These are phyloP conservation scores for Lepidurus arcticus DNA, from an alignment of 1,140 invertebrate species.

Conservation along the genomic window DNA sequence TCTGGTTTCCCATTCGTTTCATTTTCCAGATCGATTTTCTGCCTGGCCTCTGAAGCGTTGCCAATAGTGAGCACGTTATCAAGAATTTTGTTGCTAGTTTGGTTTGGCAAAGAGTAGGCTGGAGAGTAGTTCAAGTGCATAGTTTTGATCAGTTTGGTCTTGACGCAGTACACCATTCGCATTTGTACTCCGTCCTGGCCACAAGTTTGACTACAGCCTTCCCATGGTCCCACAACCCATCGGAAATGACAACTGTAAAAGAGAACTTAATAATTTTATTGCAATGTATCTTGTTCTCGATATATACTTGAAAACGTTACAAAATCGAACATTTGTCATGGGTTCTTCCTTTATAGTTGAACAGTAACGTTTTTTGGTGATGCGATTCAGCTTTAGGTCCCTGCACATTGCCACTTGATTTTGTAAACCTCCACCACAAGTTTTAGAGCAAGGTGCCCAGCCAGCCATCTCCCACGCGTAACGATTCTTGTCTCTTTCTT, in stretches of 20 bases:
- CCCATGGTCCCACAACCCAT: conserved; percentile 58
- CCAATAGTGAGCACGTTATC: not conserved
- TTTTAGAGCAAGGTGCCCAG: conserved; percentile 53
- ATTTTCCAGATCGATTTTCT: conserved; percentile 39
- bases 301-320: conserved; percentile 51
- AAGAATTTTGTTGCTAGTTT: not conserved
- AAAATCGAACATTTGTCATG: conserved; percentile 43
- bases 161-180: conserved; percentile 59
- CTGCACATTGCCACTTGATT: conserved; percentile 49
- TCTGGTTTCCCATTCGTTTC: conserved; percentile 42
- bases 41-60: conserved; percentile 21
- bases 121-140: conserved; percentile 27
- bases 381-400: conserved; percentile 47
- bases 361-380: conserved; percentile 49
- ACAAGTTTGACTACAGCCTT: conserved; percentile 58
- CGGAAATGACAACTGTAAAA: conserved; percentile 54
- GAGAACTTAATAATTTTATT: conserved; percentile 23
- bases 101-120: not conserved
- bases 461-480: conserved; percentile 52
- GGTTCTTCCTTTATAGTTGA: conserved; percentile 46
- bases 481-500: conserved; percentile 41
- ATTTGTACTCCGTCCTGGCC: conserved; percentile 54
- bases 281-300: not conserved
- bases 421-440: conserved; percentile 52
- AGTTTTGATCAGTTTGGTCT: conserved; percentile 40